Base-by-base conservation (phyloP, 2,113 vertebrate species). In the Gavialis gangeticus region DNA sequence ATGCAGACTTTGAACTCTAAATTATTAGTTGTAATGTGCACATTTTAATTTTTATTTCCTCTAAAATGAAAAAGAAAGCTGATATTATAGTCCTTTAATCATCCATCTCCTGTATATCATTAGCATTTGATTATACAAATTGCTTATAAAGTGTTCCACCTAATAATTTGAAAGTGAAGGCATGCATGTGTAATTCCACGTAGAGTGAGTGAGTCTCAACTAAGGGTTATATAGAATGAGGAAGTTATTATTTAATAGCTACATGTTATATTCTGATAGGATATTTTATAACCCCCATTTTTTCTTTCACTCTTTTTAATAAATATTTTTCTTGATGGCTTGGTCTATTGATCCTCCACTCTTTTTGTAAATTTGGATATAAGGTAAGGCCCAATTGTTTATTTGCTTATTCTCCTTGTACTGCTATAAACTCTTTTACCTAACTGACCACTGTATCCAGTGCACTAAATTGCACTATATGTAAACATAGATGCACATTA, bases 71-170 rank as follows among this genome's bases (percentile, higher is more conserved):
- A 82, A 86, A 91, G 57, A 91, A 76, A 93, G 28, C 66, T 92
- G 22, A 6, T 67, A 54, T 55, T 66, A 21, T 13, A 82, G 81
- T 12, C 22, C 57, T 94, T 95, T 97, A 94, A 95, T 96, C 59
- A 94, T 75, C 79, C 92, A 92, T 82, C 84, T 73, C 10, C 85
- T 95, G 90, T 69, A 57, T 89, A 86, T 84, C 77, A 91, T 97
- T 96, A 96, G 88, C 86, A 93, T 91, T 93, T 93, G 78, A 85
- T 97, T 91, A 85, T 79, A 95, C 75, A 85, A 91, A 77, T 81
- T 82, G 76, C 55, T 81, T 28, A 2, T 60, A 89, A 94, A 92
- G 6, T 24, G 25, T 87, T 95, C 63, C 58, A 56, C 85, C 90
- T 96, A 88, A 88, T 94, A 87, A 90, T 83, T 92, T 86, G 81